These are phyloP conservation scores for Lepidochrysops patricia DNA, from an alignment of 2,888 invertebrate species.

Conservation along the genomic window DNA sequence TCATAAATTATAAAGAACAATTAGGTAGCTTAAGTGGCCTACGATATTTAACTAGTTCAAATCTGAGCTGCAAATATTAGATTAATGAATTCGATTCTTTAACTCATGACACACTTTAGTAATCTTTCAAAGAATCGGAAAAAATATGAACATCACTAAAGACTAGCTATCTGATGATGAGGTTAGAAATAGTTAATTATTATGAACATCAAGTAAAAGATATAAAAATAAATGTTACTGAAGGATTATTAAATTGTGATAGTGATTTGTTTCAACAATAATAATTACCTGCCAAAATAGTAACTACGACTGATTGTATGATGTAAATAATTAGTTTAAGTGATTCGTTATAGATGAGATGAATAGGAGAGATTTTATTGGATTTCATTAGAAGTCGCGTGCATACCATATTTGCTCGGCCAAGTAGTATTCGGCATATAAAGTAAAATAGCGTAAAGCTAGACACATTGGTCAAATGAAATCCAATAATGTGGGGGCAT, in stretches of 20 bases:
- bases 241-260: slow-evolving; percentile 19
- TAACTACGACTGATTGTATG: slow-evolving; percentile 71
- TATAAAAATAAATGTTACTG: not conserved
- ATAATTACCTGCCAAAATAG: slow-evolving; percentile 65
- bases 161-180: not conserved
- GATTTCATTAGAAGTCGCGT: slow-evolving; percentile 60
- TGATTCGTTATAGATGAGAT: slow-evolving; percentile 60
- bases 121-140: not conserved
- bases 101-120: not conserved
- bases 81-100: slow-evolving; percentile 12
- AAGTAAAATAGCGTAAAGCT: slow-evolving; percentile 29
- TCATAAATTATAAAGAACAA: slow-evolving; percentile 16
- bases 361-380: slow-evolving; percentile 47
- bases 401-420: slow-evolving; percentile 74
- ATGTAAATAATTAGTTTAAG: slow-evolving; percentile 69
- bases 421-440: slow-evolving; percentile 52
- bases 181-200: not conserved
- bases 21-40: slow-evolving; percentile 29
- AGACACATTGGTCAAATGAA: not conserved
- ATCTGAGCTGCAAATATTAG: slow-evolving; percentile 8
- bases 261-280: slow-evolving; percentile 31
- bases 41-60: slow-evolving; percentile 16
- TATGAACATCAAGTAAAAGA: not conserved
- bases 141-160: not conserved
- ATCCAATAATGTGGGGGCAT: too few relatives aligned